Conservation (phyloP, 2,888 invertebrate genomes). For the Sarcophaga variegata region DNA sequence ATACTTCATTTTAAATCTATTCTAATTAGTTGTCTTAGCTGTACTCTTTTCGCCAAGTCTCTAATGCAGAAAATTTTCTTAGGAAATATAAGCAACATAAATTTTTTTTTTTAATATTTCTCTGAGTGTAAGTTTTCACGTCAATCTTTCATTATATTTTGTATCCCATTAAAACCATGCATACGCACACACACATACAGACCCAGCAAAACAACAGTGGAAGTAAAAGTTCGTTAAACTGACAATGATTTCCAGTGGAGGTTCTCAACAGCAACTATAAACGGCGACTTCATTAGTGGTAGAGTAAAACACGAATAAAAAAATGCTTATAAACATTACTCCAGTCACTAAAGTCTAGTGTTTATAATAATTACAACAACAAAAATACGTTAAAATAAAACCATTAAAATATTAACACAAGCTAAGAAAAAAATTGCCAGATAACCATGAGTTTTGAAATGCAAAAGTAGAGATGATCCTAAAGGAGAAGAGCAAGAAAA, state of each 20-base stretch:
- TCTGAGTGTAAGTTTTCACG: conserved; percentile 35
- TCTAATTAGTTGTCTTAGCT: too few species aligned
- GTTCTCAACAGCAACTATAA: conserved; percentile 28
- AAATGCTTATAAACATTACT: conserved; percentile 9
- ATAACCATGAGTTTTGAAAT: background rate
- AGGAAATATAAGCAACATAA: too few species aligned
- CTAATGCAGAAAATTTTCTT: too few species aligned
- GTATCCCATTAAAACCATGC: background rate
- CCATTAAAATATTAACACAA: background rate
- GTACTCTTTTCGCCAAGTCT: too few species aligned
- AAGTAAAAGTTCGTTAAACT: conserved; percentile 72
- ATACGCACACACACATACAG: background rate
- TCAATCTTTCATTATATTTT: conserved; percentile 18
- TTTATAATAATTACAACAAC: background rate
- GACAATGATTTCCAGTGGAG: conserved; percentile 64
- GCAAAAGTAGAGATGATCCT: background rate
- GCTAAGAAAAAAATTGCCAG: background rate
- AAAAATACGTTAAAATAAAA: background rate
- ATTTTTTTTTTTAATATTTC: background rate
- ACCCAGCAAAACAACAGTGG: conserved; percentile 31
- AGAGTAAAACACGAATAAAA: conserved; percentile 16
- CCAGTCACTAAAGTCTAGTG: background rate
- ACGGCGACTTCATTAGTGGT: conserved; percentile 15
- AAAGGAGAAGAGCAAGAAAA: background rate
- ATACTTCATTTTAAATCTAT: too few species aligned